Evolutionary conservation across 2,113 vertebrate species (phyloP), one percentile per base, ranked within the genome.

Genomic region (Micronycteris hirsuta): DNA sequence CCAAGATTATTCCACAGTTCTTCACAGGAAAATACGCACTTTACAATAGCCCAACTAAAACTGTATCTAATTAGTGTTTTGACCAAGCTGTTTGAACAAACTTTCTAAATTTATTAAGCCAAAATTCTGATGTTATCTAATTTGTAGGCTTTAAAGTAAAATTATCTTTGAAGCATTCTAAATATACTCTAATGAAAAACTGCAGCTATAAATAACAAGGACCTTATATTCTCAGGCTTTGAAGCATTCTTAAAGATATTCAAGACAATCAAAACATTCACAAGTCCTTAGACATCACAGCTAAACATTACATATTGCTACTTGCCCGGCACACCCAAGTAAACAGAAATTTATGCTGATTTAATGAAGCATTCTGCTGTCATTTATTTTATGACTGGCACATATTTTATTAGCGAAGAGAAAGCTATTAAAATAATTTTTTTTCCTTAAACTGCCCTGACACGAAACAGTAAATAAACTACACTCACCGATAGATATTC

Each of bases 401-500:
- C 17, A 22, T 41, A 33, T 22, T 67, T 95, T 84, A 83, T 3
- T 70, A 16, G 16, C 63, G 2, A 68, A 96, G 6, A 96, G 31
- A 81, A 73, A 11, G 7, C 14, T 71, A 10, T 81, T 93, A 80
- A 47, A 47, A 14, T 36, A 33, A 38, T 68, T 67, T 24, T 4
- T 73, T 73, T 68, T 67, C 68, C 68, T 67, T 24, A 87, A 65
- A 68, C 14, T n/a, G 7, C 22, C 41, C 26, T 26, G 22, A 70
- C 33, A 83, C 38, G n/a, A 95, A 58, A 91, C 14, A 56, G 9
- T 52, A 92, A 78, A 0, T 14, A 24, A 56, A 84, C 17, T 24
- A 41, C 45, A 97, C 98, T 99, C 94, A 99, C 99, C 99, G 99
- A 93, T 99, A 99, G 84, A 99, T 98, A 98, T 99, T 99, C 99